Conservation (phyloP, 1,140 invertebrate species). For the Drosophila pseudoananassae region DNA sequence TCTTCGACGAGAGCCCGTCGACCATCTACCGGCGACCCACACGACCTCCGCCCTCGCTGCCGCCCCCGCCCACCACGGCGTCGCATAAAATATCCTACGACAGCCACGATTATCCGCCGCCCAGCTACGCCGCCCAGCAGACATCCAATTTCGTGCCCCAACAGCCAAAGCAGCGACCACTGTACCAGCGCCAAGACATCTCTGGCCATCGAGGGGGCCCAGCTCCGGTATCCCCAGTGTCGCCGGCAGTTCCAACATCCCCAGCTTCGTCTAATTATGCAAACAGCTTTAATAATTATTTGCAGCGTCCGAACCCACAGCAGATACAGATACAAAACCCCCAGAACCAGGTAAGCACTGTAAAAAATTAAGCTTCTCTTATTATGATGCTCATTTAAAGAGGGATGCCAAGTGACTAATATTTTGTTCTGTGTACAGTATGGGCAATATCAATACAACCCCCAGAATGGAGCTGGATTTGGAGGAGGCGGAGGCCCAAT, state of each 20-base stretch:
- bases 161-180: constrained; percentile 46
- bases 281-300: constrained; percentile 84
- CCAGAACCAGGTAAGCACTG: constrained; percentile 20
- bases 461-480: constrained; percentile 15
- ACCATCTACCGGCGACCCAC: constrained; percentile 52
- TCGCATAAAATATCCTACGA: constrained; percentile 77
- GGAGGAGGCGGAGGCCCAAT: constrained; percentile 10
- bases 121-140: constrained; percentile 74
- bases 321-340: constrained; percentile 23
- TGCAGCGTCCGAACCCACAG: constrained; percentile 61
- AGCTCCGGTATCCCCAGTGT: constrained; percentile 24
- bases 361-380: neutral
- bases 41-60: constrained; percentile 12
- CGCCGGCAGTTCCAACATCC: constrained; percentile 24
- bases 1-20: constrained; percentile 71
- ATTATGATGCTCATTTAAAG: no score
- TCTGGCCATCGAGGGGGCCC: constrained; percentile 51
- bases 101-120: constrained; percentile 81
- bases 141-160: constrained; percentile 76
- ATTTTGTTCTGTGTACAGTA: constrained; percentile 22
- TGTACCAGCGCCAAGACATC: constrained; percentile 70
- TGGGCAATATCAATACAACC: constrained; percentile 51
- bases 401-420: no score
- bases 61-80: constrained; percentile 32
- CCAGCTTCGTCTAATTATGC: constrained; percentile 78